Percentiles rank a stretch among this genome's conserved stretches.
phyloP scores from a whole-genome alignment of 1,140 invertebrate species.

The Bombus superbus region DNA sequence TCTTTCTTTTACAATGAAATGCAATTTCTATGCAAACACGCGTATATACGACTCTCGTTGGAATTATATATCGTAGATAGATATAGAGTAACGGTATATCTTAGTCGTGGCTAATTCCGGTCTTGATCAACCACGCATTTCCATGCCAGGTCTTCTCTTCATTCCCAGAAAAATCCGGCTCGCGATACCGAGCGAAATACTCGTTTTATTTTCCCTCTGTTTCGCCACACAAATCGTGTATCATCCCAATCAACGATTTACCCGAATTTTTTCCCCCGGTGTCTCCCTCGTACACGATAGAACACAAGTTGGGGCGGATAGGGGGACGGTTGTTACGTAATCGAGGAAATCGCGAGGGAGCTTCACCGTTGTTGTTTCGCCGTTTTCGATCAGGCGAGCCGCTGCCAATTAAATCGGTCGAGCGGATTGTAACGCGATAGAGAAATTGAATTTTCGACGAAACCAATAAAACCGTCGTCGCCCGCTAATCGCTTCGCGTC shows the following conservation, averaged over 20 bases:
- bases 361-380: constrained; percentile 23
- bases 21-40: background rate
- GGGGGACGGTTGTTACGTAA: background rate
- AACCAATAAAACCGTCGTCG: constrained; percentile 61
- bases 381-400: background rate
- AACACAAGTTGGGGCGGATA: background rate
- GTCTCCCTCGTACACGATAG: background rate
- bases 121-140: no score
- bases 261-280: no score
- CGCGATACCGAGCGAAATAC: background rate
- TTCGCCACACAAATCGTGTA: background rate
- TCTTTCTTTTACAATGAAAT: background rate
- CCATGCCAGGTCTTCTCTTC: no score
- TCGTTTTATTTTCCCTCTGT: background rate
- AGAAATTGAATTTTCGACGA: constrained; percentile 67
- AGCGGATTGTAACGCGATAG: constrained; percentile 47
- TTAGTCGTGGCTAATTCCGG: no score
- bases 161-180: no score
- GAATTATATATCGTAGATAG: no score
- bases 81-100: no score
- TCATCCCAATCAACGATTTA: background rate
- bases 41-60: background rate
- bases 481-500: constrained; percentile 50
- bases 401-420: constrained; percentile 36
- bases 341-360: constrained; percentile 28